Evolutionary conservation across 2,113 vertebrate genomes (phyloP), one percentile per base, ranked within the genome.

Genomic region (Gadus macrocephalus): DNA sequence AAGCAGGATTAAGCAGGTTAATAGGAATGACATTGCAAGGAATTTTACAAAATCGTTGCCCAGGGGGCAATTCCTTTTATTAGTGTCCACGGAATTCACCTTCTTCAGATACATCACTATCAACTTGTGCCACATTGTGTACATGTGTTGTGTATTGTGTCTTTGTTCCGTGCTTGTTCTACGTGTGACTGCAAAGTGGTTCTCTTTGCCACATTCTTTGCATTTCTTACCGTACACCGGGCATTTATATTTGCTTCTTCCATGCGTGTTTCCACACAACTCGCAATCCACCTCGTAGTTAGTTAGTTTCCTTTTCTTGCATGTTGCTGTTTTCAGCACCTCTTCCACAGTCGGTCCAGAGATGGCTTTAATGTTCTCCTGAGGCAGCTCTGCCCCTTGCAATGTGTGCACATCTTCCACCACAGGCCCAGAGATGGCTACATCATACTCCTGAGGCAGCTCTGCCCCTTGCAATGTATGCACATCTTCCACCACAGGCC

Each of bases 131-230:
- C 53, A 68, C 53, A 17, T 53, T 27, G 20, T 74, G 69, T 9
- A 59, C 66, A 11, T 66, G 20, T 67, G 6, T 28, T 68, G 15
- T 8, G 15, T 68, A 59, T 62, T 67, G 5, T 9, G n/a, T 31
- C 25, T 42, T 35, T 77, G 62, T 3, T 67, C 65, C 8, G 5
- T 16, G 5, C 28, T 67, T 25, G 71, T 55, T 70, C 31, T 75
- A 66, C 73, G 78, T 68, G 65, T 76, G 0, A 8, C 73, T 65
- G 78, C 70, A 72, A 81, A 83, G 20, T 77, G 62, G 20, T 79
- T 75, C 8, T 74, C 61, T 69, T 55, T 79, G 15, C 65, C 70
- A 72, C 66, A 82, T 22, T 11, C 73, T 64, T 35, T 64, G 16
- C 68, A 78, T 15, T 70, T 70, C 59, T 83, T 70, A 6, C 74